A percentile compares a stretch with the other conserved stretches of the same genome.
Conservation (phyloP, 2,888 invertebrate genomes). For the Ditula angustiorana region DNA sequence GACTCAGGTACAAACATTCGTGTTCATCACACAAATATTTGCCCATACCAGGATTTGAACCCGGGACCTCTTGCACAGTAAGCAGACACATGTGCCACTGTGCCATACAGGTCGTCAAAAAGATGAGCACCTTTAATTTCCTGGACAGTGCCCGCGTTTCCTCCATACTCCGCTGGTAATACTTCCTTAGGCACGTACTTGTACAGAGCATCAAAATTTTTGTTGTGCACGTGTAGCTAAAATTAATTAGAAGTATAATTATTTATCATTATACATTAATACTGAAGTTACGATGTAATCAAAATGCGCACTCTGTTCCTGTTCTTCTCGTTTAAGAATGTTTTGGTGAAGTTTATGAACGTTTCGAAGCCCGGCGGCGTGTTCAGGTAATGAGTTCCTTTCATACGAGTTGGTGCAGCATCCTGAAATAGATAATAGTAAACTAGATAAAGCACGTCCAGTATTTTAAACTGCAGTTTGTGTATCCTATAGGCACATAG, state of each 20-base stretch:
- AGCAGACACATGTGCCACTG: too few species aligned
- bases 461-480: not conserved
- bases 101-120: not conserved
- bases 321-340: constrained; percentile 82
- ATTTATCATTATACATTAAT: not conserved
- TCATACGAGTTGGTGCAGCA: constrained; percentile 82
- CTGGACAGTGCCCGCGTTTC: constrained; percentile 80
- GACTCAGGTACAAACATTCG: too few species aligned
- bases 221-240: constrained; percentile 78
- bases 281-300: not conserved
- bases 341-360: constrained; percentile 73
- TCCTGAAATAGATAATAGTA: constrained; percentile 66
- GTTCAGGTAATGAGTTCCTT: constrained; percentile 81
- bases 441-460: not conserved
- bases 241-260: constrained; percentile 42
- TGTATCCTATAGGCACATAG: too few species aligned
- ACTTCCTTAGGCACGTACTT: constrained; percentile 83
- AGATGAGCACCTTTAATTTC: constrained; percentile 71
- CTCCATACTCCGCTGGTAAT: constrained; percentile 87
- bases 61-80: too few species aligned
- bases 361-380: constrained; percentile 78
- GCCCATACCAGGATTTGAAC: too few species aligned
- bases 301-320: constrained; percentile 69
- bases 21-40: too few species aligned
- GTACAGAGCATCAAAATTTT: constrained; percentile 78